Conservation (phyloP, 2,113 vertebrate species). For the Gobio gobio region DNA sequence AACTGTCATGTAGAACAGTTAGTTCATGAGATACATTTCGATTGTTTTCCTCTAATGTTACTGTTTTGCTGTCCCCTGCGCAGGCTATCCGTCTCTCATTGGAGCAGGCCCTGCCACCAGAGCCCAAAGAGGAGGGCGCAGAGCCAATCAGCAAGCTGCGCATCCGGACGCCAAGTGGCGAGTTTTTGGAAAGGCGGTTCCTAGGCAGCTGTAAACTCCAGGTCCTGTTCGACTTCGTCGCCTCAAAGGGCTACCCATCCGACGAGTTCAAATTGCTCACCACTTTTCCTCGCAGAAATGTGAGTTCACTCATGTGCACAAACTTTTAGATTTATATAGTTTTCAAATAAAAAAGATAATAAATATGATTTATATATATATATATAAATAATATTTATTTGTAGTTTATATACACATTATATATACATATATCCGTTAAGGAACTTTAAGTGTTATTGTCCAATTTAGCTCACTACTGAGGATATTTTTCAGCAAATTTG, state of each 20-base stretch:
- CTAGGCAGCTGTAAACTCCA: conserved; percentile 93
- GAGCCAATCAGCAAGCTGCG: conserved; percentile 95
- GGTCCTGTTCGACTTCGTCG: conserved; percentile 97
- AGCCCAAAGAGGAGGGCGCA: conserved; percentile 86
- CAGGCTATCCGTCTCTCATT: conserved; percentile 96
- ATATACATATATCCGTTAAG: not conserved
- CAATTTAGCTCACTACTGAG: not conserved
- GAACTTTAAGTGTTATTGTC: too few relatives aligned
- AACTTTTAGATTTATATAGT: not conserved
- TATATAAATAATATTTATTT: too few relatives aligned
- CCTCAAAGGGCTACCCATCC: conserved; percentile 96
- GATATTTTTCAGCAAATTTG: not conserved
- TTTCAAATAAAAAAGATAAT: not conserved
- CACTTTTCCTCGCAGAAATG: conserved; percentile 98
- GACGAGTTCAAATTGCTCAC: conserved; percentile 98
- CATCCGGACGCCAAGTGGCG: conserved; percentile 93
- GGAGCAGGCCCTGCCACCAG: conserved; percentile 92
- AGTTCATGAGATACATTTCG: not conserved
- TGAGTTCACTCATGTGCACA: conserved; percentile 69
- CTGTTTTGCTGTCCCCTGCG: conserved; percentile 37
- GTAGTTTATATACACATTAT: too few relatives aligned
- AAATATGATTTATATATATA: too few relatives aligned
- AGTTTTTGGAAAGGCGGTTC: conserved; percentile 96
- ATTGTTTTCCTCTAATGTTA: conserved; percentile 40
- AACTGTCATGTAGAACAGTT: not conserved